These are phyloP conservation scores for Epinephelus awoara DNA, from an alignment of 2,797 vertebrate genomes.

Conservation along the genomic window DNA sequence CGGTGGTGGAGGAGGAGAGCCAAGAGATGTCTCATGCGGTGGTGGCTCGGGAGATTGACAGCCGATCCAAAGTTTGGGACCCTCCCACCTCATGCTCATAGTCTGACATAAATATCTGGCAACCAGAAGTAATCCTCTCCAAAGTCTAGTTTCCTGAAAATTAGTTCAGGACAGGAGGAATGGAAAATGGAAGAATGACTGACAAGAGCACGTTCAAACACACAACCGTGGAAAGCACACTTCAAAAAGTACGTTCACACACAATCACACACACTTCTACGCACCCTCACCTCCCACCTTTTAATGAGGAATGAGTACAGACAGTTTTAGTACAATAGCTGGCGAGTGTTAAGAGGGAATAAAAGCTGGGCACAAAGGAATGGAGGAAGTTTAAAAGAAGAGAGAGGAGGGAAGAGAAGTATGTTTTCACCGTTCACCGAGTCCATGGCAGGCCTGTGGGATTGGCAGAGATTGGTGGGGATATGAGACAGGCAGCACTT, in stretches of 20 bases:
- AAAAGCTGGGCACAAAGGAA: conserved; percentile 33
- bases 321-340: conserved; percentile 29
- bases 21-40: conserved; percentile 35
- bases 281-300: neutral
- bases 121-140: conserved; percentile 60
- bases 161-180: conserved; percentile 49
- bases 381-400: conserved; percentile 27
- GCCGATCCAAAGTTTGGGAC: conserved; percentile 56
- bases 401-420: conserved; percentile 73
- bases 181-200: conserved; percentile 44
- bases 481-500: conserved; percentile 81
- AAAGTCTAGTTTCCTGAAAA: conserved; percentile 68
- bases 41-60: conserved; percentile 50
- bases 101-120: conserved; percentile 62
- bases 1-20: conserved; percentile 26
- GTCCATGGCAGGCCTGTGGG: conserved; percentile 81
- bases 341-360: conserved; percentile 24
- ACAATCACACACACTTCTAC: neutral
- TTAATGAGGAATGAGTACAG: conserved; percentile 10
- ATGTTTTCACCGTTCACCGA: conserved; percentile 85
- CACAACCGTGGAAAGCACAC: neutral
- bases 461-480: conserved; percentile 52
- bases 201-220: conserved; percentile 28
- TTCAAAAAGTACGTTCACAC: neutral
- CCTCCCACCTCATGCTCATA: conserved; percentile 42